These are phyloP conservation scores for Drosophila neonasuta DNA, from an alignment of 2,888 invertebrate genomes.

Conservation along the genomic window DNA sequence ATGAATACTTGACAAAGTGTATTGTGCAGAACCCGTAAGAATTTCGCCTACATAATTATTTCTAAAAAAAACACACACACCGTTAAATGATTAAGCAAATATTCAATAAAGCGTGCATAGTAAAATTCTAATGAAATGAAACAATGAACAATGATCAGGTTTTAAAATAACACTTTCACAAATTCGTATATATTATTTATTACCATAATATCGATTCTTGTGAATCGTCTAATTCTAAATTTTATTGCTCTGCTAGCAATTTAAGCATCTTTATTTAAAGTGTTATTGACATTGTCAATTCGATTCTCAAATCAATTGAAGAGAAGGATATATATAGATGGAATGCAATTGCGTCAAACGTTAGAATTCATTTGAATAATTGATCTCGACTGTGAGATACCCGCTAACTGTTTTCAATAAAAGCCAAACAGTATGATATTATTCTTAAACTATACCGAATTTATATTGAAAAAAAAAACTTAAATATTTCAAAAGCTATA, in stretches of 20 bases:
- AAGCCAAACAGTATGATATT: too few relatives aligned
- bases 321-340: neutral
- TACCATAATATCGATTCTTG: slow-evolving; percentile 3
- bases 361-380: too few relatives aligned
- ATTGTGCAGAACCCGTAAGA: neutral
- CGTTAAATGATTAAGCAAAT: neutral
- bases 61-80: neutral
- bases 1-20: too few relatives aligned
- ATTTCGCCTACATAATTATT: neutral
- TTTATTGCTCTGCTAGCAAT: neutral
- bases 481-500: too few relatives aligned
- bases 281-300: neutral
- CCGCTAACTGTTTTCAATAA: too few relatives aligned
- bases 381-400: too few relatives aligned
- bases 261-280: neutral
- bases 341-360: too few relatives aligned
- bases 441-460: too few relatives aligned
- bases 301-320: neutral
- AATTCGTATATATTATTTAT: neutral
- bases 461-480: too few relatives aligned
- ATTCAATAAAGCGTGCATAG: neutral
- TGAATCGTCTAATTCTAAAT: neutral
- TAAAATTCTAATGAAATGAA: neutral
- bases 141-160: slow-evolving; percentile 1
- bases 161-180: slow-evolving; percentile 3